These are phyloP conservation scores for Monochamus alternatus DNA, from an alignment of 2,888 invertebrate genomes.

Conservation along the genomic window DNA sequence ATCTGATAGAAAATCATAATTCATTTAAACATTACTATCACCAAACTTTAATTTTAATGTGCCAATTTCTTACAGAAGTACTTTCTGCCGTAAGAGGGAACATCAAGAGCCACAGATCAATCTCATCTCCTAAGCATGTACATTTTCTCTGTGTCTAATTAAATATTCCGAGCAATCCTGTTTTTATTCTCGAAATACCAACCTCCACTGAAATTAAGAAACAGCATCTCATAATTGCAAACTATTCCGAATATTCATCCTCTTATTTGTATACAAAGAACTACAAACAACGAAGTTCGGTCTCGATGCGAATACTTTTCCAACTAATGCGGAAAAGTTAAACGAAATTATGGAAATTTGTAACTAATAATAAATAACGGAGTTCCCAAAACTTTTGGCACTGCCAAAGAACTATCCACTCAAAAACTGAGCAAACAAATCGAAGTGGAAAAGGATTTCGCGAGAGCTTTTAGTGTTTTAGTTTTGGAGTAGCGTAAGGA, in stretches of 20 bases:
- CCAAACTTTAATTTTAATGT: background rate
- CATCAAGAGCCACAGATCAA: background rate
- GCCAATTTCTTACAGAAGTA: constrained; percentile 50
- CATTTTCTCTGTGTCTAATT: background rate
- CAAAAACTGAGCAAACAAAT: constrained; percentile 6
- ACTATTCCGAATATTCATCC: constrained; percentile 3
- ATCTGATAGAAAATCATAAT: too few relatives aligned
- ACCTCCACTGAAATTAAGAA: background rate
- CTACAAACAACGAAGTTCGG: constrained; percentile 3
- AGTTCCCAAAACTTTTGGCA: background rate
- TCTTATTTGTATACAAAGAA: constrained; percentile 6
- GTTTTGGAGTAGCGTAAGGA: background rate
- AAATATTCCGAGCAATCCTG: background rate
- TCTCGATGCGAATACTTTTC: constrained; percentile 5
- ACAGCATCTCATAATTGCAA: background rate
- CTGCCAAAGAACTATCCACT: constrained; percentile 2
- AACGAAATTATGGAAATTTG: constrained; percentile 12
- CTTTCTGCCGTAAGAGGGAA: constrained; percentile 49
- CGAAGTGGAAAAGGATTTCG: background rate
- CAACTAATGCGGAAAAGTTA: constrained; percentile 5
- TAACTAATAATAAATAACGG: constrained; percentile 6
- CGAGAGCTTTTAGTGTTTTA: background rate
- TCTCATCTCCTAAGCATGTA: background rate
- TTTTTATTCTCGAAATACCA: constrained; percentile 4
- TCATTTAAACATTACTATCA: background rate